Conservation (phyloP, 2,797 vertebrate species). For the Pseudomugil gertrudae region DNA sequence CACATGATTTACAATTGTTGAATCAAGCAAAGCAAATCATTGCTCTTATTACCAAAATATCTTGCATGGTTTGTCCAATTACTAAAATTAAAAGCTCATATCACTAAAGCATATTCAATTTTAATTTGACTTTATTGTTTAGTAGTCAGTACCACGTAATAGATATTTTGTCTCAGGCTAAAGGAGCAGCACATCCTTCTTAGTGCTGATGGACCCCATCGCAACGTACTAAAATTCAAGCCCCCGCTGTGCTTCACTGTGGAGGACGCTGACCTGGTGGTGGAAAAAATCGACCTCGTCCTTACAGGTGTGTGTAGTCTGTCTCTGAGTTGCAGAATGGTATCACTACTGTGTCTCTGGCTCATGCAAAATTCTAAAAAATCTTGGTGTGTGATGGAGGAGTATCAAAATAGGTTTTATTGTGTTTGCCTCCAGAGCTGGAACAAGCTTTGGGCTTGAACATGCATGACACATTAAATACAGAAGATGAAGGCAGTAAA, state of each 20-base stretch:
- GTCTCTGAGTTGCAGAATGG: background rate
- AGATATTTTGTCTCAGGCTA: conserved; percentile 77
- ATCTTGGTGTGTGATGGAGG: conserved; percentile 13
- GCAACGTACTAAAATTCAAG: conserved; percentile 96
- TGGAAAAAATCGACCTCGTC: conserved; percentile 86
- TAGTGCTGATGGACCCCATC: conserved; percentile 93
- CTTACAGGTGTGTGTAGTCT: conserved; percentile 87
- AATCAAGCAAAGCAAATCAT: background rate
- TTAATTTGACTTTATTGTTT: too few species aligned
- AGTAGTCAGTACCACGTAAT: background rate
- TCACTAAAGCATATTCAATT: too few species aligned
- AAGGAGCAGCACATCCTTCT: conserved; percentile 90
- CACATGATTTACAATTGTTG: background rate
- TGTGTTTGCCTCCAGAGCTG: conserved; percentile 80
- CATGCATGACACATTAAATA: conserved; percentile 16
- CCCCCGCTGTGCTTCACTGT: conserved; percentile 94
- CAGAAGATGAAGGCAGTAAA: conserved; percentile 70
- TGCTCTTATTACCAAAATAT: background rate
- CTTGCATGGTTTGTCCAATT: background rate
- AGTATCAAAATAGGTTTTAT: background rate
- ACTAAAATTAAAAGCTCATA: background rate
- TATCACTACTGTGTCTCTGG: background rate
- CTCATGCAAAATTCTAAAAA: conserved; percentile 1
- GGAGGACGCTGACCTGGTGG: conserved; percentile 87
- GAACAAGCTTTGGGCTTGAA: conserved; percentile 80